Base-by-base conservation (phyloP, 1,140 invertebrate genomes). In the Amyelois transitella region DNA sequence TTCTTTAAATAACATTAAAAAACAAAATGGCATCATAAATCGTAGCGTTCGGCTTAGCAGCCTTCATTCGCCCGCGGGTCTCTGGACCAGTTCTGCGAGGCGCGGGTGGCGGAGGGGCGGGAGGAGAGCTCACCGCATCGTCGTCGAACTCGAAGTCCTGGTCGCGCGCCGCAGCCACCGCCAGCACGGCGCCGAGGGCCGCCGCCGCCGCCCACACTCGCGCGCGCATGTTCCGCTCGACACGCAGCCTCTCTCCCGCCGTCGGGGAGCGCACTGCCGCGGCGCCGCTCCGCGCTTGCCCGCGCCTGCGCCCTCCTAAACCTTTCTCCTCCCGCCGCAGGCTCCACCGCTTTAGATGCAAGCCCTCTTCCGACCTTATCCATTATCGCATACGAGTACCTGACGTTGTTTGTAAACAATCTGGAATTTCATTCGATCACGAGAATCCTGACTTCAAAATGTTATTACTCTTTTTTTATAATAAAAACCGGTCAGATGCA, bases 161-260 rank as follows among this genome's bases (percentile, higher is more conserved):
- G 17, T n/a, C 43, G 45, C 45, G 45, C 2, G 45, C 18, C n/a
- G 91, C 92, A 54, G 93, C 94, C 20, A 21, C 45, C 20, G 45
- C 45, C 43, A 21, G 45, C 45, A n/a, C 18, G 18, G 32, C 32
- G 32, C 32, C 32, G 32, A 10, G 32, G 10, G 45, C 18, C 45
- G 18, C 45, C 20, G 45, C 45, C 20, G 19, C 18, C 45, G 18
- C 20, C 20, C 18, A 59, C 63, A 49, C 43, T 21, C 18, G 61
- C 63, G 51, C 43, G 58, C 43, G 51, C 57, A 28, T 38, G 43
- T 5, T 14, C 24, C 12, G 22, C 28, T 24, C 43, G 12, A 32
- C 18, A 22, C 0, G n/a, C 81, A 92, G 94, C 43, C 18, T 21
- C 45, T 5, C 45, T 21, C 18, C 45, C 43, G 43, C 43, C 1